Evolutionary conservation across 2,888 invertebrate species (phyloP), one percentile per base, ranked within the genome.

Genomic region (Thecophora atra): DNA sequence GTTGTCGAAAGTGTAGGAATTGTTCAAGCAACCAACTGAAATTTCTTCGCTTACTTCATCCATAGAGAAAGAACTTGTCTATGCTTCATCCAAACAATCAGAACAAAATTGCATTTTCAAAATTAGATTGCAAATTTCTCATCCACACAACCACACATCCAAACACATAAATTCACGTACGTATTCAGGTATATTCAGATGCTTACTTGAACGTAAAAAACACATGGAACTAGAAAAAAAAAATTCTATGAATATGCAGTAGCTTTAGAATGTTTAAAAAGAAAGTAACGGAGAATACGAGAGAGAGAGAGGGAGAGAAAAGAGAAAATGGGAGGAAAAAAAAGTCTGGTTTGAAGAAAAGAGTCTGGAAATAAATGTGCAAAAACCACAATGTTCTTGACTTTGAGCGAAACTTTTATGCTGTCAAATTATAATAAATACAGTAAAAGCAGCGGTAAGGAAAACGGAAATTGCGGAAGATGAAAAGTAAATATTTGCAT

Each of bases 201-300:
- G 21, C 26, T n/a, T 56, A 24, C 56, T 56, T 13, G 47, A 47
- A 47, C 15, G 13, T 5, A 47, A 47, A 5, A 47, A 47, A n/a
- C 37, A 11, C 11, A 37, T 37, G 37, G 6, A 30, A 28, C 42
- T 17, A 19, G n/a, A 63, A 26, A 26, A n/a, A 28, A 26, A 67
- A 67, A n/a, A 47, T 54, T 54, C 30, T 11, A 67, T 54, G 66
- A 67, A 67, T 67, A 54, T 54, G 52, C 66, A 51, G 54, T 54
- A 67, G 54, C n/a, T n/a, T n/a, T n/a, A n/a, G n/a, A n/a, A n/a
- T n/a, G n/a, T n/a, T n/a, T n/a, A n/a, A n/a, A n/a, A n/a, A n/a
- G n/a, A n/a, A n/a, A n/a, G n/a, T n/a, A n/a, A n/a, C n/a, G n/a
- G n/a, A n/a, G n/a, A n/a, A n/a, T n/a, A n/a, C n/a, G n/a, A n/a